Base-by-base conservation (phyloP, 2,888 invertebrate genomes). In the Muschampia plurimacula region DNA sequence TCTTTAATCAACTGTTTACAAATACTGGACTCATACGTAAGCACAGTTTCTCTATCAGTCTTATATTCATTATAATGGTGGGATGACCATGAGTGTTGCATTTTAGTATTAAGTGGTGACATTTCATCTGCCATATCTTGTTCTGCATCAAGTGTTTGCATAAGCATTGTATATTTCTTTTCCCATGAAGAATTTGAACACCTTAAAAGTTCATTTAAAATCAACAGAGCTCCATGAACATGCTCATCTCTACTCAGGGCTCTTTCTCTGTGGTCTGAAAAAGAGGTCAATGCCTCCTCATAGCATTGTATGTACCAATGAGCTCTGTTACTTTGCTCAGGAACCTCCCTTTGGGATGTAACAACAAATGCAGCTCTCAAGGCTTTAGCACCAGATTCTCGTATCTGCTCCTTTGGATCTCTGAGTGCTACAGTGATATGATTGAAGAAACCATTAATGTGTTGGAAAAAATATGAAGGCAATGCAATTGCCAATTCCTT, bases 401-500 rank as follows among this genome's bases (percentile, higher is more conserved):
- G 95, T 72, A 99, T 97, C 22, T 97, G 96, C 2, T 98, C 96
- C 90, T 99, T 99, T 0, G 98, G 97, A 91, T 99, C 99, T 79
- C 98, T 95, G 39, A 99, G 96, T 0, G 98, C 98, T 86, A 97
- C 96, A 86, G 99, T 98, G 69, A 99, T 98, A 67, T 98, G 96
- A 78, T 98, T 98, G 83, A 99, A 99, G 88, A 98, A 98, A 36
- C 97, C 96, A 67, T 97, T 97, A 2, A 98, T 97, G 90, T 98
- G 98, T 88, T 98, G 98, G 85, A 97, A 99, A 89, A 99, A 99
- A 88, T 98, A 98, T 36, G 99, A 99, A 0, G 99, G 99, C 95
- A 99, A 98, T n/a, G 98, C 97, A 44, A 98, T 96, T 0, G 99
- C 99, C 62, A 99, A 91, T 91, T 99, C 99, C 80, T 97, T 96